Evolutionary conservation across 2,113 vertebrate species (phyloP).

Genomic region (Lepus timidus): DNA sequence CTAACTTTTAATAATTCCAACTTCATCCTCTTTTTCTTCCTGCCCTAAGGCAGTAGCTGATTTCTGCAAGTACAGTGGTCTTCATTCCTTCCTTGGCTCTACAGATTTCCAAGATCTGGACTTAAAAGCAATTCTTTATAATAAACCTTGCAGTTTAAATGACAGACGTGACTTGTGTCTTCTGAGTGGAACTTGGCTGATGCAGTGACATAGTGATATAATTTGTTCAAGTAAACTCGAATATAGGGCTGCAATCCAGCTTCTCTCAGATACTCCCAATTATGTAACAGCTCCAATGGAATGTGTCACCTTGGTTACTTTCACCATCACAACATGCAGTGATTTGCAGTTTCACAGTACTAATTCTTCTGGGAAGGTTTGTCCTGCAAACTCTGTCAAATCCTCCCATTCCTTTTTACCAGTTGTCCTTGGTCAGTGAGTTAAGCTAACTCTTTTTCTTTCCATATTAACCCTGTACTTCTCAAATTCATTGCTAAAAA

Average conservation of each 20-base stretch:
- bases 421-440: neutral
- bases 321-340: neutral
- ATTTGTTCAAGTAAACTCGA: neutral
- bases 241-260: neutral
- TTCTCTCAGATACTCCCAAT: neutral
- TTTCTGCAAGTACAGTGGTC: neutral
- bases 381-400: neutral
- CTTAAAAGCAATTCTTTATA: neutral
- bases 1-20: neutral
- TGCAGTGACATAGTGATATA: neutral
- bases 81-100: neutral
- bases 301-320: neutral
- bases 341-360: neutral
- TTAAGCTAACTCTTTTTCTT: neutral
- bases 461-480: neutral
- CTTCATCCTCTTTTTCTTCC: neutral
- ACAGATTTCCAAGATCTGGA: neutral
- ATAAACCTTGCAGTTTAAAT: slow-evolving; percentile 29
- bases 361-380: neutral
- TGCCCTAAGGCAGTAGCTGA: neutral
- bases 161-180: neutral
- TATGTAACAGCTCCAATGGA: neutral
- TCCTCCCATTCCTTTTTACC: neutral
- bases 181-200: neutral
- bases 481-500: slow-evolving; percentile 41